Percentiles rank a stretch among this genome's conserved stretches.
Conservation (phyloP, 2,888 invertebrate genomes). For the Mesochorus sp. region DNA sequence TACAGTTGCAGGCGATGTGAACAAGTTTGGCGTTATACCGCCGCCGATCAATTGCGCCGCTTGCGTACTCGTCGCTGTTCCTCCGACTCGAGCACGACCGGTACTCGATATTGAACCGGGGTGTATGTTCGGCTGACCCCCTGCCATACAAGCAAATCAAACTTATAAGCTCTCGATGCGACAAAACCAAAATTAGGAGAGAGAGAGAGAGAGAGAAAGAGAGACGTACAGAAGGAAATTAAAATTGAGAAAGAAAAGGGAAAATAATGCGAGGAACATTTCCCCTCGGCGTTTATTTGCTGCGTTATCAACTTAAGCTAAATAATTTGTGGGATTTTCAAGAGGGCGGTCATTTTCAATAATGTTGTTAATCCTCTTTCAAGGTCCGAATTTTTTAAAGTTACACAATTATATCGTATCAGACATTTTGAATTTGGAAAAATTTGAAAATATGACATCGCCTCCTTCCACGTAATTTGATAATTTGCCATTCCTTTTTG, state of each 20-base stretch:
- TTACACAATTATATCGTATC: too few relatives aligned
- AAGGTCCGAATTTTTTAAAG: too few relatives aligned
- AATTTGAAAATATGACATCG: too few relatives aligned
- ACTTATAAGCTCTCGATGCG: slow-evolving; percentile 56
- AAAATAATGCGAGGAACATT: not conserved
- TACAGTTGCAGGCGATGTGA: slow-evolving; percentile 83
- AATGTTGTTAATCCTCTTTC: too few relatives aligned
- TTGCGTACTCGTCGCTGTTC: slow-evolving; percentile 85
- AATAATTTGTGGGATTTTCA: too few relatives aligned
- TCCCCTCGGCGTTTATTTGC: not conserved
- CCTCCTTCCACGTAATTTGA: too few relatives aligned
- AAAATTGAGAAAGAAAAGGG: not conserved
- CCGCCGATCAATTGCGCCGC: slow-evolving; percentile 87
- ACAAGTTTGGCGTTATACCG: slow-evolving; percentile 88
- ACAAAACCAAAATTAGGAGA: slow-evolving; percentile 13
- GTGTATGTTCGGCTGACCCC: slow-evolving; percentile 85
- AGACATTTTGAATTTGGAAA: too few relatives aligned
- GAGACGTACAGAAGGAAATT: not conserved
- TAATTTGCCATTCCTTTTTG: too few relatives aligned
- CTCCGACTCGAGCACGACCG: slow-evolving; percentile 84
- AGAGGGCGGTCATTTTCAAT: too few relatives aligned
- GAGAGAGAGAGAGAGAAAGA: slow-evolving; percentile 6
- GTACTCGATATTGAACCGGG: slow-evolving; percentile 86
- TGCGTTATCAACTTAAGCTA: not conserved
- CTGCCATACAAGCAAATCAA: slow-evolving; percentile 72